These are phyloP conservation scores for Dilophus febrilis DNA, from an alignment of 2,888 invertebrate species.

Conservation along the genomic window DNA sequence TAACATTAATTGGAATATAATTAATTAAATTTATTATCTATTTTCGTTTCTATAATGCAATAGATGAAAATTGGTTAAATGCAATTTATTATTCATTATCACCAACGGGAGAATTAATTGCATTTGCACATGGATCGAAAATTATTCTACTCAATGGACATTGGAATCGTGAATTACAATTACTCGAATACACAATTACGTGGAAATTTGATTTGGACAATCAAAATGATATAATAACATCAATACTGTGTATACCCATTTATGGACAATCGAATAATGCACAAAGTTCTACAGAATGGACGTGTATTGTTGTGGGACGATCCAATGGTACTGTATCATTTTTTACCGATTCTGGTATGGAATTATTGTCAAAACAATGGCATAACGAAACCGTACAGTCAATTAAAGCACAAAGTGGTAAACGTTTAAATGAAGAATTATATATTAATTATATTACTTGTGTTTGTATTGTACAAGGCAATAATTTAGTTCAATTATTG, in stretches of 20 bases:
- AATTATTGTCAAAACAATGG: slow-evolving; percentile 66
- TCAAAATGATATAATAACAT: slow-evolving; percentile 32
- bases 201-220: slow-evolving; percentile 39
- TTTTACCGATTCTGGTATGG: slow-evolving; percentile 73
- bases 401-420: slow-evolving; percentile 56
- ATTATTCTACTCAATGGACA: slow-evolving; percentile 48
- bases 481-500: slow-evolving; percentile 60
- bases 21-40: not conserved
- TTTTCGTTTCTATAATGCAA: slow-evolving; percentile 3
- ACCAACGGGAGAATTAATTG: slow-evolving; percentile 54
- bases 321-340: slow-evolving; percentile 70
- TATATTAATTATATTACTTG: slow-evolving; percentile 41
- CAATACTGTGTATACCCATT: slow-evolving; percentile 33
- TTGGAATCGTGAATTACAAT: slow-evolving; percentile 33
- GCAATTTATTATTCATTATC: slow-evolving; percentile 49
- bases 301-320: slow-evolving; percentile 75
- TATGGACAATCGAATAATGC: slow-evolving; percentile 15
- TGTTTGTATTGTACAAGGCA: slow-evolving; percentile 54
- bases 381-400: slow-evolving; percentile 64
- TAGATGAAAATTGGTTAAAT: slow-evolving; percentile 47
- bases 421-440: slow-evolving; percentile 28
- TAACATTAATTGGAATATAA: not conserved
- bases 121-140: slow-evolving; percentile 44
- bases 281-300: slow-evolving; percentile 75
- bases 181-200: slow-evolving; percentile 34